Percentiles rank a stretch among this genome's conserved stretches.
Evolutionary conservation across 2,888 invertebrate genomes (phyloP).

Genomic region (Eurytoma adleriae): DNA sequence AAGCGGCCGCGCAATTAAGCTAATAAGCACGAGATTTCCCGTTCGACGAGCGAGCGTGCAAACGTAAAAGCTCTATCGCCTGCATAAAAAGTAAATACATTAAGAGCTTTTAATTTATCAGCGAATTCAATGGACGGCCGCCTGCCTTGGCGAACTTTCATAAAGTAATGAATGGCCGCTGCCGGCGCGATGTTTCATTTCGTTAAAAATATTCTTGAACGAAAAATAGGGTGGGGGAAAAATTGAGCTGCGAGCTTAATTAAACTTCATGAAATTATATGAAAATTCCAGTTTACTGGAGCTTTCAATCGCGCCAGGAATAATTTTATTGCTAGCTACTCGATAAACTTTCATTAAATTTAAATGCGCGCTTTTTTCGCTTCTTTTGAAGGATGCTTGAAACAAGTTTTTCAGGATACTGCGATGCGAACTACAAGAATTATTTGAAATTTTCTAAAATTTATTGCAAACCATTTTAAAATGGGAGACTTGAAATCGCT

Average conservation of each 20-base stretch:
- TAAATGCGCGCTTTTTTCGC: too few relatives aligned
- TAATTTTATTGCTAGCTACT: too few relatives aligned
- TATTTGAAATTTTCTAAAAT: too few relatives aligned
- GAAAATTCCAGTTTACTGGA: not conserved
- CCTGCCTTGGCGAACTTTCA: not conserved
- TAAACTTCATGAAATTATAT: slow-evolving; percentile 43
- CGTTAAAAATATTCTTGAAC: slow-evolving; percentile 29
- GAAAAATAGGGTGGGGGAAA: not conserved
- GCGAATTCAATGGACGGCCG: not conserved
- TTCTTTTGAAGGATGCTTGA: too few relatives aligned
- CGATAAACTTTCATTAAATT: too few relatives aligned
- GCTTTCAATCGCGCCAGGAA: too few relatives aligned
- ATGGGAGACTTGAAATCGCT: too few relatives aligned
- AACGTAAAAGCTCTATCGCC: not conserved
- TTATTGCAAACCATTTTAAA: too few relatives aligned
- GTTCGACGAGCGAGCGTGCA: not conserved
- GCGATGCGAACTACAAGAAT: too few relatives aligned
- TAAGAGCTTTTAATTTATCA: slow-evolving; percentile 7
- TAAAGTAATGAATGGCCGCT: slow-evolving; percentile 7
- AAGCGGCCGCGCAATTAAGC: slow-evolving; percentile 18
- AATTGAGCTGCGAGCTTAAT: too few relatives aligned
- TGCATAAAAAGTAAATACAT: not conserved
- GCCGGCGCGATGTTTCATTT: slow-evolving; percentile 25
- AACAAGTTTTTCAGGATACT: too few relatives aligned
- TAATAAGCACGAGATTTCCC: slow-evolving; percentile 30